These are phyloP conservation scores for Motacilla alba DNA, from an alignment of 2,113 vertebrate species.

Conservation along the genomic window DNA sequence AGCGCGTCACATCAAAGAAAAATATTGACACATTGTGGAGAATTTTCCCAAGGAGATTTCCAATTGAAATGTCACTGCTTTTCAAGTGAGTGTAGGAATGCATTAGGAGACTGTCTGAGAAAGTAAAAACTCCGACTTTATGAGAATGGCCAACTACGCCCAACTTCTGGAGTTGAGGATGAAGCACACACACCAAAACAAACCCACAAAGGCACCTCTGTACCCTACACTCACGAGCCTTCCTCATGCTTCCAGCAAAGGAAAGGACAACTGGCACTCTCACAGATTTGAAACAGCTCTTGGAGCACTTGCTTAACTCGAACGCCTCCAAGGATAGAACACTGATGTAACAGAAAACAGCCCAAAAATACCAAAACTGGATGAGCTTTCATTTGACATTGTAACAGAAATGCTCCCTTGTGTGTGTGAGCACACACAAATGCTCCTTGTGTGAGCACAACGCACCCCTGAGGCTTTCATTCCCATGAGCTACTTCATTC, in stretches of 20 bases:
- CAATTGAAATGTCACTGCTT: not conserved
- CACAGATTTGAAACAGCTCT: not conserved
- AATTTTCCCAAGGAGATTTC: conserved; percentile 6
- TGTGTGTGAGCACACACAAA: not conserved
- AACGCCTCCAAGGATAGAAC: not conserved
- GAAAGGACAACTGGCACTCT: not conserved
- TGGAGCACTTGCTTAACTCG: not conserved
- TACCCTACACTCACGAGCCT: not conserved
- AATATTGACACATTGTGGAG: conserved; percentile 20
- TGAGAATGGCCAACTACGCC: not conserved
- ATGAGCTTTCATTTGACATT: not conserved
- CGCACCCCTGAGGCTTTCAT: not conserved
- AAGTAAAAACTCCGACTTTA: not conserved
- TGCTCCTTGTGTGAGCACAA: not conserved
- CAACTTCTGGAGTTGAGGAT: not conserved
- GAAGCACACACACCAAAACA: not conserved
- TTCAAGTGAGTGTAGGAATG: not conserved
- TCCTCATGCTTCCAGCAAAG: rapidly evolving
- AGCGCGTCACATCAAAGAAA: not conserved
- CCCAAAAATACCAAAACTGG: not conserved
- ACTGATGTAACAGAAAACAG: not conserved
- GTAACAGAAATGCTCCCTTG: not conserved
- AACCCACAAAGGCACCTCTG: not conserved
- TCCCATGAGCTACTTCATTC: not conserved
- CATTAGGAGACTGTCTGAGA: not conserved